Base-by-base conservation (phyloP, 1,140 invertebrate species). In the Formica selysi region DNA sequence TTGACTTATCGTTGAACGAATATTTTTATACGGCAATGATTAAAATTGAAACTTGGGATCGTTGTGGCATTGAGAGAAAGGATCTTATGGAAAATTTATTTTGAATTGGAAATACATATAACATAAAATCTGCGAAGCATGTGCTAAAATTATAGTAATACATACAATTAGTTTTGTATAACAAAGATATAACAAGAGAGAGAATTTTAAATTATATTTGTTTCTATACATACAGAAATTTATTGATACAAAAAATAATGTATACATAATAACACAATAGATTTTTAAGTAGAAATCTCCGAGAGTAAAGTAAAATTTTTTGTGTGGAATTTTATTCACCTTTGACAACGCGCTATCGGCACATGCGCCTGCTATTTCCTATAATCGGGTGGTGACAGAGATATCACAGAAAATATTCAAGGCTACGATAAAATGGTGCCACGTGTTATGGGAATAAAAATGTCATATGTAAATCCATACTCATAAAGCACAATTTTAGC, bases 201-300 rank as follows among this genome's bases (percentile, higher is more conserved):
- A 71, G 10, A 51, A 32, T 51, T 44, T 44, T 32, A 32, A 51
- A 71, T 32, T 64, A 64, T 51, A 68, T 68, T 68, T 68, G 44
- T 26, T 26, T 26, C 10, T 68, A 41, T 41, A 41, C 7, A 11
- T 41, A 44, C 1, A 13, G 44, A 44, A 48, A 11, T 67, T 41
- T 41, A 22, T 38, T 41, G 36, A 26, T 41, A 11, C n/a, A 38
- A 11, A 41, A 67, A 36, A 64, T 36, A 36, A 36, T 36, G 7
- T 16, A 19, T 51, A 51, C 19, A 51, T 5, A 19, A 13, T n/a
- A 68, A 26, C 26, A 11, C 26, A 67, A 22, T 71, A 51, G 7
- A 1, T 51, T 3, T 51, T 51, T 70, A 29, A 48, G 2, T 48
- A 29, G 26, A 16, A 68, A 13, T 1, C 11, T 44, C 8, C 8